Conservation (phyloP, 1,140 invertebrate species). For the Lepidostoma basale region DNA sequence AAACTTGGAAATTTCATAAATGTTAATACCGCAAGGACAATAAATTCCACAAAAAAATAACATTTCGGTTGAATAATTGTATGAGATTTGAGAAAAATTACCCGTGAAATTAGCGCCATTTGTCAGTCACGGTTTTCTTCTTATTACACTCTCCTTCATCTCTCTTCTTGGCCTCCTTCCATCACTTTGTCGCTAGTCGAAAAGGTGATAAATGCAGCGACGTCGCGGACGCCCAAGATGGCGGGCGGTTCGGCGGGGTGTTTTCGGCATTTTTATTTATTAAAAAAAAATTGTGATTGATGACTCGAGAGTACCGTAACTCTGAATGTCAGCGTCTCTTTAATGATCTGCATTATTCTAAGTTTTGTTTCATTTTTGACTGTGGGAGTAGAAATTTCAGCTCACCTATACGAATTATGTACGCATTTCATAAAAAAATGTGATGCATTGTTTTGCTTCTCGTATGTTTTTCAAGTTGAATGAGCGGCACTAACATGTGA, state of each 20-base stretch:
- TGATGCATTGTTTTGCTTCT: too few species aligned
- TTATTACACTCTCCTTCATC: slow-evolving; percentile 3
- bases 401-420: too few species aligned
- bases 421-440: too few species aligned
- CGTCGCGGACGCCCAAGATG: neutral
- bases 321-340: neutral
- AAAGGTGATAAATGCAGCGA: slow-evolving; percentile 13
- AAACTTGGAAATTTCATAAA: too few species aligned
- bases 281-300: slow-evolving; percentile 7
- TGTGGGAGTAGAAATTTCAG: too few species aligned
- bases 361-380: neutral
- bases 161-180: too few species aligned
- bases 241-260: neutral
- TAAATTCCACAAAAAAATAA: too few species aligned
- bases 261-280: neutral
- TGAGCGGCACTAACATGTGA: too few species aligned
- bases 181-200: neutral
- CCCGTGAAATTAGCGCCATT: slow-evolving; percentile 11
- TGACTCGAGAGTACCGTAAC: neutral
- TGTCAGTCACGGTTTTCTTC: slow-evolving; percentile 11
- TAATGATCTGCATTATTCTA: slow-evolving; percentile 10
- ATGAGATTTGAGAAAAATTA: slow-evolving; percentile 4
- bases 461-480: too few species aligned
- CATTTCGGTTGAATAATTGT: neutral
- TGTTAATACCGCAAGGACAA: too few species aligned